Percentiles rank a stretch among this genome's conserved stretches.
Conservation (phyloP, 1,140 invertebrate genomes). For the Rhagoletis zephyria region DNA sequence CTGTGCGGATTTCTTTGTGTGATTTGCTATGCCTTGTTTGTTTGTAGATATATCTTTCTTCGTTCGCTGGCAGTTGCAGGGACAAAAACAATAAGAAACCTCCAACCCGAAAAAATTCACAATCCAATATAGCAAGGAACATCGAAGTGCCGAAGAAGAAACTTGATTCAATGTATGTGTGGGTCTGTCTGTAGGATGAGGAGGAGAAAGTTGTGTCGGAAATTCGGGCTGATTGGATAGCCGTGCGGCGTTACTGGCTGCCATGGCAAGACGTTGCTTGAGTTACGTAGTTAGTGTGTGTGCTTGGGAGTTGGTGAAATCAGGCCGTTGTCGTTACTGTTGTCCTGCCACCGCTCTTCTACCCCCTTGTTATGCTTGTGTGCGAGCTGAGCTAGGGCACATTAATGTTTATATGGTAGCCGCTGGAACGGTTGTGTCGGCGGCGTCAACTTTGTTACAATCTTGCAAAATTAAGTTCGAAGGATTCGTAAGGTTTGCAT, state of each 20-base stretch:
- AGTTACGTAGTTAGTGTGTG: not conserved
- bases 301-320: conserved; percentile 3
- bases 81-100: conserved; percentile 42
- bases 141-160: not conserved
- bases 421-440: not conserved
- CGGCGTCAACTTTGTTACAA: conserved; percentile 49
- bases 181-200: not conserved
- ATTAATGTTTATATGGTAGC: not conserved
- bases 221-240: conserved; percentile 43
- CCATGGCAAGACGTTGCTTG: conserved; percentile 11
- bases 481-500: conserved; percentile 11
- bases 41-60: not conserved
- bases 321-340: conserved; percentile 12
- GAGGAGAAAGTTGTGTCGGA: not conserved
- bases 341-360: not conserved
- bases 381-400: not conserved
- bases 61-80: not conserved
- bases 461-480: conserved; percentile 44
- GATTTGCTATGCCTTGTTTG: conserved; percentile 28
- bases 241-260: not conserved
- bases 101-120: conserved; percentile 49
- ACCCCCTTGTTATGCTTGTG: not conserved
- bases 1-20: conserved; percentile 41
- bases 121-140: conserved; percentile 16
- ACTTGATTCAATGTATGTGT: not conserved